Conservation (phyloP, 2,797 vertebrate species). For the Limnodromus scolopaceus region DNA sequence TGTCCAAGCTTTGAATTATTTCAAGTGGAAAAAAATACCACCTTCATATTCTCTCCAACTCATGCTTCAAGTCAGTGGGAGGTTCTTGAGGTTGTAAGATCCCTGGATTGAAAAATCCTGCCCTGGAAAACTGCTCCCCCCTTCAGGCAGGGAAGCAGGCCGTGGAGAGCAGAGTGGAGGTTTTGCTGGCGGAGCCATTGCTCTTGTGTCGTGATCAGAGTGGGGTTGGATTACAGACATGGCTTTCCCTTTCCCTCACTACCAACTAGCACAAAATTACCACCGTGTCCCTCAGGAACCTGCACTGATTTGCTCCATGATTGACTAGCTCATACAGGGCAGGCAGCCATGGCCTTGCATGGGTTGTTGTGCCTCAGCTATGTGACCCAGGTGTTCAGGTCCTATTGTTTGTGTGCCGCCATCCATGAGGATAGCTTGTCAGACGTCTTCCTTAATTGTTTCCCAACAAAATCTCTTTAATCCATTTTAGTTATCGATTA, state of each 20-base stretch:
- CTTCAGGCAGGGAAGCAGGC: neutral
- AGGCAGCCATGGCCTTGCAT: neutral
- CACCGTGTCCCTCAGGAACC: neutral
- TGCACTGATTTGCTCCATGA: neutral
- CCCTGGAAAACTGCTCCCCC: neutral
- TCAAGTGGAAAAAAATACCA: neutral
- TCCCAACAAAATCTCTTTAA: neutral
- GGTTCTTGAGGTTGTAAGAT: neutral
- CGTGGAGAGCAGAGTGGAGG: neutral
- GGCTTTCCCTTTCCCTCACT: neutral
- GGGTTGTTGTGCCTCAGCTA: neutral
- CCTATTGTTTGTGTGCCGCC: neutral
- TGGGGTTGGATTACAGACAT: neutral
- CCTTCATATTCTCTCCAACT: neutral
- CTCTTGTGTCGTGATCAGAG: neutral
- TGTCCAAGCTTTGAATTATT: neutral
- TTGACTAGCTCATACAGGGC: neutral
- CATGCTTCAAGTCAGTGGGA: neutral
- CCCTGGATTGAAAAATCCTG: neutral
- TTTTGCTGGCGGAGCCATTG: neutral
- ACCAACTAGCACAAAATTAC: neutral
- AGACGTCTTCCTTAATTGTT: neutral
- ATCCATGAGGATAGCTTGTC: neutral
- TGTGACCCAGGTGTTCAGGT: neutral
- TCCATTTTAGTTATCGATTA: conserved; percentile 16